phyloP scores from a whole-genome alignment of 2,888 invertebrate species.

The Germaria angustata region DNA sequence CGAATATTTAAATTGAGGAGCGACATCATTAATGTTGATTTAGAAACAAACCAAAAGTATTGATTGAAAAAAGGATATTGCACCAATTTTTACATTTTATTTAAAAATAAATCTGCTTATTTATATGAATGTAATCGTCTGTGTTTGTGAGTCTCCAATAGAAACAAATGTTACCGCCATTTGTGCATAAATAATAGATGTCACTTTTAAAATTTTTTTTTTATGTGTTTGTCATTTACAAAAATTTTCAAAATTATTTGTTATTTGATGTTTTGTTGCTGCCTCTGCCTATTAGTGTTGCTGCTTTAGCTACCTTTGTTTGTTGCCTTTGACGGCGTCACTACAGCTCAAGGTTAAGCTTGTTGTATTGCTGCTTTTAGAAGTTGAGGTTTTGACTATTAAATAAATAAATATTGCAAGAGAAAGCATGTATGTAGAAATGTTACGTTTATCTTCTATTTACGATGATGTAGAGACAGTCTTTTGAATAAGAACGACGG shows the following conservation, averaged over 20 bases:
- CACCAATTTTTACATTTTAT: too few relatives aligned
- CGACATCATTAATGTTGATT: too few relatives aligned
- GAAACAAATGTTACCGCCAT: constrained; percentile 50
- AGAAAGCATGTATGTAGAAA: constrained; percentile 20
- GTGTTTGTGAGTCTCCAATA: too few relatives aligned
- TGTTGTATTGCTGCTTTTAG: neutral
- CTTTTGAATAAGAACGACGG: neutral
- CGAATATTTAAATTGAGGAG: too few relatives aligned
- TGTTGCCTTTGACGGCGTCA: neutral
- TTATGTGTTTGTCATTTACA: constrained; percentile 29
- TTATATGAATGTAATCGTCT: too few relatives aligned
- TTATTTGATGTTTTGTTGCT: constrained; percentile 18
- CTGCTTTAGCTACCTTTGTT: neutral
- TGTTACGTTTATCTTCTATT: neutral
- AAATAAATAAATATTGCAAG: neutral
- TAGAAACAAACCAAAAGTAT: too few relatives aligned
- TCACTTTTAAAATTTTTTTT: neutral
- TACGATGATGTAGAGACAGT: neutral
- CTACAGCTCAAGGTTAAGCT: constrained; percentile 15
- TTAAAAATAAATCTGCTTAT: too few relatives aligned
- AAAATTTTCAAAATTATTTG: constrained; percentile 1
- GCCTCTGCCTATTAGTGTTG: neutral
- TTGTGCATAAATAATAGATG: constrained; percentile 59
- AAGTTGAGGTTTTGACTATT: too few relatives aligned
- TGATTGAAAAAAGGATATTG: too few relatives aligned